Evolutionary conservation across 30 jellyfish, hydroid and myxozoan species (phyloP).

Genomic region (Aurelia sp.): DNA sequence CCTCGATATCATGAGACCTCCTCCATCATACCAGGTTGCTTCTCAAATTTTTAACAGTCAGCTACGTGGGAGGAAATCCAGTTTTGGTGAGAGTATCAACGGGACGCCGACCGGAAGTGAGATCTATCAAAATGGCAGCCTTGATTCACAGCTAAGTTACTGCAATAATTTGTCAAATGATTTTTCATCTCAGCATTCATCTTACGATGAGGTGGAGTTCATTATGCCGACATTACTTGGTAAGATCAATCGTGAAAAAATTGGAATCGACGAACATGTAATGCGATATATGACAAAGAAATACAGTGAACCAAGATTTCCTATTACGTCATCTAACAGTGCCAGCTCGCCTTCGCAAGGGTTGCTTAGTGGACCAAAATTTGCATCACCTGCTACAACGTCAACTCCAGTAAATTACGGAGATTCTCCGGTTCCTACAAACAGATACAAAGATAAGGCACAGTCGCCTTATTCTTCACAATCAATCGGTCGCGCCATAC

Average conservation of each 20-base stretch:
- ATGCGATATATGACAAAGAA: slow-evolving; percentile 89
- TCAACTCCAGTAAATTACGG: no score
- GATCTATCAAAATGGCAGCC: slow-evolving; percentile 2
- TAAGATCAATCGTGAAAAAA: slow-evolving; percentile 31
- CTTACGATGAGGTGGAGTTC: slow-evolving; percentile 56
- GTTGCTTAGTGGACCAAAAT: no score
- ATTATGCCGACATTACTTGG: slow-evolving; percentile 17
- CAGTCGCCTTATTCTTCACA: no score
- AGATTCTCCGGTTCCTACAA: no score
- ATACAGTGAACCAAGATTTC: slow-evolving; percentile 92
- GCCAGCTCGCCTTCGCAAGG: slow-evolving; percentile 1
- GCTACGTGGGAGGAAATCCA: slow-evolving; percentile 34
- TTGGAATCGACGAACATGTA: slow-evolving; percentile 74
- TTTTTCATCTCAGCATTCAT: slow-evolving; percentile 40
- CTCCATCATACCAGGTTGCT: slow-evolving; percentile 64
- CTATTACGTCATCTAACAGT: slow-evolving; percentile 6
- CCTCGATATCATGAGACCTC: slow-evolving; percentile 56
- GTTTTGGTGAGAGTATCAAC: not conserved
- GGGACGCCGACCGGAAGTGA: not conserved
- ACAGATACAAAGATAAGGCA: no score
- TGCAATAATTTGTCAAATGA: not conserved
- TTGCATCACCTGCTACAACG: no score
- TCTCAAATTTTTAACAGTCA: slow-evolving; percentile 55
- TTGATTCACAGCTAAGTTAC: not conserved
- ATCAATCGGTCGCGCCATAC: no score